These are phyloP conservation scores for Gambusia yucatana DNA, from an alignment of 2,797 vertebrate genomes.

Conservation along the genomic window DNA sequence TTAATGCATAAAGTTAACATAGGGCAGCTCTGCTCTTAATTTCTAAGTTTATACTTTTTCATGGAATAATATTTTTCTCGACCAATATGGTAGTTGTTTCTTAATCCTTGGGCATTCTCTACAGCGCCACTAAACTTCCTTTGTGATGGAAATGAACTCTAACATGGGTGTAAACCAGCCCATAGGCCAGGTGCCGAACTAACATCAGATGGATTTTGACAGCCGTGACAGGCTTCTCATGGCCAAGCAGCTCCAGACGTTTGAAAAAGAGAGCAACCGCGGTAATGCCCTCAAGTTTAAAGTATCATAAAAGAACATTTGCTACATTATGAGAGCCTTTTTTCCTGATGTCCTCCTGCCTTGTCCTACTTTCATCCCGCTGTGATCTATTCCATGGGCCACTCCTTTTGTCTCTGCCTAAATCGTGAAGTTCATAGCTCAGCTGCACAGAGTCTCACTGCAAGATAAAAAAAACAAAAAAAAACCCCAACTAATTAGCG, in stretches of 20 bases:
- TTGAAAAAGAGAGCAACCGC: conserved; percentile 12
- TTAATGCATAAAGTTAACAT: neutral
- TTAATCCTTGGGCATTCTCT: conserved; percentile 11
- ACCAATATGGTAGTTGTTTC: conserved; percentile 5
- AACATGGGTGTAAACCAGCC: conserved; percentile 30
- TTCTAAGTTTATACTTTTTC: neutral
- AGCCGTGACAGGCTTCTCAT: conserved; percentile 39
- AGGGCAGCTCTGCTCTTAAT: neutral
- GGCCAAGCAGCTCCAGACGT: conserved; percentile 9
- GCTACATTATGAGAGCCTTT: conserved; percentile 15
- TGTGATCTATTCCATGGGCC: conserved; percentile 47
- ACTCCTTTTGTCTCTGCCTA: conserved; percentile 28
- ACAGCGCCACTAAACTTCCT: conserved; percentile 30
- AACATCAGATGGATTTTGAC: conserved; percentile 44
- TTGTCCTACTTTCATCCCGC: conserved; percentile 28
- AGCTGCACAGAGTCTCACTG: conserved; percentile 46
- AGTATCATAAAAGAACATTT: conserved; percentile 25
- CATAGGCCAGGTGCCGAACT: conserved; percentile 44
- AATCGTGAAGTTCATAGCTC: conserved; percentile 33
- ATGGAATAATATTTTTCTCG: neutral
- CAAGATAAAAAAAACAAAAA: conserved; percentile 56
- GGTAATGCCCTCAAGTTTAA: conserved; percentile 20
- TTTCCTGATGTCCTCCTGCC: conserved; percentile 12
- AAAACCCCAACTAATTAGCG: conserved; percentile 64
- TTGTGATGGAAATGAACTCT: conserved; percentile 58